A percentile compares a stretch with the other conserved stretches of the same genome.
These are phyloP conservation scores for Mamestra configurata DNA, from an alignment of 1,140 invertebrate species.

Conservation along the genomic window DNA sequence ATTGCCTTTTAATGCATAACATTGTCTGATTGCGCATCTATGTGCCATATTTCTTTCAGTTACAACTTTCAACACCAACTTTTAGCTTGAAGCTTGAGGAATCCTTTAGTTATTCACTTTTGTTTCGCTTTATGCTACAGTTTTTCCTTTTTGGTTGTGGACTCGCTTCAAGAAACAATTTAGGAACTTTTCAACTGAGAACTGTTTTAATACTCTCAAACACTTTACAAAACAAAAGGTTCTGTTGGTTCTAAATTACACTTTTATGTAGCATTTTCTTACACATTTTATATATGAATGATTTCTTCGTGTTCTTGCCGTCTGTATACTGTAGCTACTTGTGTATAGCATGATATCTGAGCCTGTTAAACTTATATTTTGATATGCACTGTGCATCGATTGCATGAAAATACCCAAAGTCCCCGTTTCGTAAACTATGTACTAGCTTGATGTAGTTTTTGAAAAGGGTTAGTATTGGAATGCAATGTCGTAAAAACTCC, in stretches of 20 bases:
- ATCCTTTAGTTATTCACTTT: constrained; percentile 40
- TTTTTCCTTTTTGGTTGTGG: constrained; percentile 49
- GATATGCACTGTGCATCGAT: constrained; percentile 44
- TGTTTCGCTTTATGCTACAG: constrained; percentile 43
- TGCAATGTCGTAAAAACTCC: constrained; percentile 50
- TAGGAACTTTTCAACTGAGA: constrained; percentile 28
- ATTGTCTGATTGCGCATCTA: constrained; percentile 36
- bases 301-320: neutral
- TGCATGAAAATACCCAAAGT: constrained; percentile 50
- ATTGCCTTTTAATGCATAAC: constrained; percentile 53
- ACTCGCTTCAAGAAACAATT: constrained; percentile 38
- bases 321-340: neutral
- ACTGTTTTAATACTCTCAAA: constrained; percentile 33
- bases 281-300: constrained; percentile 19
- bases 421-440: constrained; percentile 52
- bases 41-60: constrained; percentile 40
- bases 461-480: constrained; percentile 52
- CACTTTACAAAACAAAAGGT: constrained; percentile 26
- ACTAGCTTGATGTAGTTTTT: constrained; percentile 47
- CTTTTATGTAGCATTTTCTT: constrained; percentile 16
- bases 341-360: constrained; percentile 23
- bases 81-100: constrained; percentile 46
- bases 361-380: constrained; percentile 23
- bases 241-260: constrained; percentile 25
- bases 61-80: constrained; percentile 39